Conservation (phyloP, 2,113 vertebrate species). For the Rynchops niger region DNA sequence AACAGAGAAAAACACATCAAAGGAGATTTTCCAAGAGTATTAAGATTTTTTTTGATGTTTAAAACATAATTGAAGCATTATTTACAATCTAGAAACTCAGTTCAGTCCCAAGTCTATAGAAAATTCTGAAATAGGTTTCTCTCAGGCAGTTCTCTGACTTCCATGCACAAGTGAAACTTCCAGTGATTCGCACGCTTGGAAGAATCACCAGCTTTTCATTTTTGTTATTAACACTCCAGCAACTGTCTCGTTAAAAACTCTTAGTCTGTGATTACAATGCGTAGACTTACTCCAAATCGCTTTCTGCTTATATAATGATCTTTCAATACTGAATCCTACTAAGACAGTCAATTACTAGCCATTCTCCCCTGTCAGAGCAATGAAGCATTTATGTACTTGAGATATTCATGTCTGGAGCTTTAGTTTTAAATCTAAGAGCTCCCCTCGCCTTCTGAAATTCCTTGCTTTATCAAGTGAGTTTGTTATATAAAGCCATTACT, state of each 20-base stretch:
- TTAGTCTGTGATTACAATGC: conserved; percentile 1
- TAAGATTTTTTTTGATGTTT: not conserved
- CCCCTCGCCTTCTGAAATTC: conserved; percentile 26
- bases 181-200: not conserved
- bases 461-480: conserved; percentile 36
- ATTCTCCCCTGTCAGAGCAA: conserved; percentile 29
- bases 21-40: not conserved
- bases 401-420: conserved; percentile 12
- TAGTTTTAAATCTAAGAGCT: conserved; percentile 42
- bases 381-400: conserved; percentile 29
- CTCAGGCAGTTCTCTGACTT: not conserved
- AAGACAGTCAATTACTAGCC: not conserved
- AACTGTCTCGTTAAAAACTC: not conserved
- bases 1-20: not conserved
- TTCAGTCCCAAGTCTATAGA: not conserved
- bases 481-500: conserved; percentile 50
- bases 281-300: not conserved
- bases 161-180: not conserved
- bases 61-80: conserved; percentile 1
- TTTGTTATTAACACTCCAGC: conserved; percentile 11
- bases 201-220: conserved; percentile 18
- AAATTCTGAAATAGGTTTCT: not conserved
- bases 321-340: not conserved
- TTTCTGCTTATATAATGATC: conserved; percentile 9
- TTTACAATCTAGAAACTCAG: conserved; percentile 10